These are phyloP conservation scores for Biston stratarius DNA, from an alignment of 2,888 invertebrate species.

Conservation along the genomic window DNA sequence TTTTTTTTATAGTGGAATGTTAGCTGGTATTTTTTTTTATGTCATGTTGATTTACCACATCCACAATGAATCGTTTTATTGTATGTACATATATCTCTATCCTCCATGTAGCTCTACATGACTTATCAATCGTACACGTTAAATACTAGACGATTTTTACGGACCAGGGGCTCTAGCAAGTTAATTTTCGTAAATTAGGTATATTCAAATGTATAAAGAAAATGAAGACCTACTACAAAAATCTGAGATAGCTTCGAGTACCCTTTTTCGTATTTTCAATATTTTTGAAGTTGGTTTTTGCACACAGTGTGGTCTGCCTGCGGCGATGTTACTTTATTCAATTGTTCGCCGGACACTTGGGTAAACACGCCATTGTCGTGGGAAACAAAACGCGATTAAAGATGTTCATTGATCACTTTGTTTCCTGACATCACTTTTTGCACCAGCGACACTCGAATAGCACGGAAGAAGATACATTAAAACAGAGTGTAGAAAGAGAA, in stretches of 20 bases:
- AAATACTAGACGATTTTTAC: too few relatives aligned
- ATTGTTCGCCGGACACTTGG: conserved; percentile 68
- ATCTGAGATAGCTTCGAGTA: too few relatives aligned
- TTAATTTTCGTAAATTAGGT: too few relatives aligned
- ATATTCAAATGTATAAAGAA: too few relatives aligned
- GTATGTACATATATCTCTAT: neutral
- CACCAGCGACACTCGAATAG: conserved; percentile 45
- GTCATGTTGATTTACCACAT: conserved; percentile 11
- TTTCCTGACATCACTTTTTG: conserved; percentile 37
- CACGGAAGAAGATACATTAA: neutral
- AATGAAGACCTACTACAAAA: too few relatives aligned
- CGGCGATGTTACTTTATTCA: conserved; percentile 34
- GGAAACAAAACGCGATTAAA: conserved; percentile 51
- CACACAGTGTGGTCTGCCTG: conserved; percentile 1
- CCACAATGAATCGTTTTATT: conserved; percentile 1
- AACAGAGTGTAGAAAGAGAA: neutral
- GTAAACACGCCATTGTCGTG: conserved; percentile 68
- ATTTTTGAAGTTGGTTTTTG: too few relatives aligned
- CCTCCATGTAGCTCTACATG: too few relatives aligned
- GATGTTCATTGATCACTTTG: conserved; percentile 48
- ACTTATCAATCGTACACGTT: too few relatives aligned
- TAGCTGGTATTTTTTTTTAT: neutral
- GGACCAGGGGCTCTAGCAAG: too few relatives aligned
- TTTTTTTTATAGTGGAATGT: too few relatives aligned
- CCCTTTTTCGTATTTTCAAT: too few relatives aligned